phyloP scores from a whole-genome alignment of 2,888 invertebrate genomes.

The Strigamia transsilvanica region DNA sequence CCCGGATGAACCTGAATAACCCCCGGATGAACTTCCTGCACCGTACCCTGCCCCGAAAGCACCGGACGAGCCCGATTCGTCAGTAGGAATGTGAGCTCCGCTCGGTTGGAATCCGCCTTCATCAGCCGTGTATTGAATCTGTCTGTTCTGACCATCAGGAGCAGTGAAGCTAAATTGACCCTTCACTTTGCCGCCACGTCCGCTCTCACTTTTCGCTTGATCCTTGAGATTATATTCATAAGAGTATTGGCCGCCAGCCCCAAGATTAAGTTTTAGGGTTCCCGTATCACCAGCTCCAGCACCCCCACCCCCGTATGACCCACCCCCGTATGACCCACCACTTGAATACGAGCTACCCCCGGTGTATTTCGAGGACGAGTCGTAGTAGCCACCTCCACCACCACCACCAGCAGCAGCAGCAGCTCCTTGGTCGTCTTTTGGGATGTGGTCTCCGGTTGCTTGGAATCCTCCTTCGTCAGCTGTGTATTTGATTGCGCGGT shows the following conservation, averaged over 20 bases:
- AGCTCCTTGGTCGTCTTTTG: not conserved
- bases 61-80: not conserved
- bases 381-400: not conserved
- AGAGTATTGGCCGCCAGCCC: conserved; percentile 14
- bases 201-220: conserved; percentile 15
- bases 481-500: not conserved
- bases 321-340: not conserved
- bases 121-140: conserved; percentile 37
- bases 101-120: conserved; percentile 36
- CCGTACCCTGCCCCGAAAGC: not conserved
- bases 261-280: conserved; percentile 8
- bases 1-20: conserved; percentile 34
- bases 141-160: conserved; percentile 59
- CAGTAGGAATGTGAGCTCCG: conserved; percentile 33
- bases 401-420: not conserved
- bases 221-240: conserved; percentile 25
- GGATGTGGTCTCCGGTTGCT: conserved; percentile 44
- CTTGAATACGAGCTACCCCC: not conserved
- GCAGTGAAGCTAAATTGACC: conserved; percentile 69
- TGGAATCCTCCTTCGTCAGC: conserved; percentile 48
- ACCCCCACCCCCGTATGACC: too few species aligned
- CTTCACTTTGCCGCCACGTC: conserved; percentile 9
- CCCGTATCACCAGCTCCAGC: not conserved
- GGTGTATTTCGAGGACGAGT: not conserved
- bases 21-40: conserved; percentile 18